Evolutionary conservation across 64 coral and sea anemone species (phyloP).

Genomic region (Stichodactyla mertensii): DNA sequence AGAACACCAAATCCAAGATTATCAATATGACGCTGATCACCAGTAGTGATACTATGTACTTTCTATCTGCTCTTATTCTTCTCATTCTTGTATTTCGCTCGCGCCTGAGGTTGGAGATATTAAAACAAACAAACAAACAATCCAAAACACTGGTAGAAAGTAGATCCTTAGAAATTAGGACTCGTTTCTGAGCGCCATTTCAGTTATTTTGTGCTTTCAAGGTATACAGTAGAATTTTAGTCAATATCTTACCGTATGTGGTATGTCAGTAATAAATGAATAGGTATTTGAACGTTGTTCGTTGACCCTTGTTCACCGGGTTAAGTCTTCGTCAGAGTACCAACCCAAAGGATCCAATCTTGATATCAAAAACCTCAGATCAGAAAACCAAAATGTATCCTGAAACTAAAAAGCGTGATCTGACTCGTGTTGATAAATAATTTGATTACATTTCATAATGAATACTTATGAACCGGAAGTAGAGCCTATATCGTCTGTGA

Average conservation of each 20-base stretch:
- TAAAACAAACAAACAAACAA: not conserved
- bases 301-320: too few species aligned
- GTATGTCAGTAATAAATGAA: too few species aligned
- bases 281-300: too few species aligned
- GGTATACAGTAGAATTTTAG: too few species aligned
- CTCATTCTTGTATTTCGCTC: not conserved
- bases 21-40: not conserved
- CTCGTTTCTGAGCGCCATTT: too few species aligned
- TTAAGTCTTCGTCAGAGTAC: too few species aligned
- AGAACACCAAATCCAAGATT: not conserved
- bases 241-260: too few species aligned
- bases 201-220: too few species aligned
- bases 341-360: not conserved
- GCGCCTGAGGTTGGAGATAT: not conserved
- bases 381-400: not conserved
- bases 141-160: not conserved
- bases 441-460: not conserved
- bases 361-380: not conserved
- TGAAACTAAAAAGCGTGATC: not conserved
- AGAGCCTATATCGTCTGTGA: not conserved
- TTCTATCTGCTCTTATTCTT: not conserved
- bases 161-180: not conserved
- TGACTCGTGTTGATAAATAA: not conserved
- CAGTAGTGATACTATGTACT: not conserved
- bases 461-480: not conserved